Percentiles rank a stretch among this genome's conserved stretches.
Conservation (phyloP, 2,797 vertebrate genomes). For the Thaleichthys pacificus region DNA sequence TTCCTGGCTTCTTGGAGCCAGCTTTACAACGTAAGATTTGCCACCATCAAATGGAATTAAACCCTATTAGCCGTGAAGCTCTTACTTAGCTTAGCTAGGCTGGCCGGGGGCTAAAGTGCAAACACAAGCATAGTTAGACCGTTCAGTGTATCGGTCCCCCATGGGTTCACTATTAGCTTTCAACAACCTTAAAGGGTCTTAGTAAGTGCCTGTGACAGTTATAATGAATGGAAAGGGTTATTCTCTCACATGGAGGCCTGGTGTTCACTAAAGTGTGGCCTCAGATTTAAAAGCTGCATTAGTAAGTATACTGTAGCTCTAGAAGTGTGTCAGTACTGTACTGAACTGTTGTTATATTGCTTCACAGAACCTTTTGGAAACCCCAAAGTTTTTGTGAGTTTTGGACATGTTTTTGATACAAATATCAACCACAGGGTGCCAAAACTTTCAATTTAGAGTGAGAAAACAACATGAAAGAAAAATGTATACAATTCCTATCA, state of each 20-base stretch:
- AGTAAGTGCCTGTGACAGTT: constrained; percentile 83
- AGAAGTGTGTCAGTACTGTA: constrained; percentile 27
- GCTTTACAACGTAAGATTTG: constrained; percentile 37
- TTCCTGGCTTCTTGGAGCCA: constrained; percentile 32
- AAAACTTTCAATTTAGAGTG: no score
- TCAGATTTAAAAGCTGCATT: constrained; percentile 86
- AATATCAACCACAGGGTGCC: no score
- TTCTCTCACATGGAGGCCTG: constrained; percentile 68
- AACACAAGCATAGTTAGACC: constrained; percentile 64
- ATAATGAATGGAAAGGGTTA: constrained; percentile 90
- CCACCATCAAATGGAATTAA: constrained; percentile 57
- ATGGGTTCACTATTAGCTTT: constrained; percentile 76
- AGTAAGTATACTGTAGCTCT: constrained; percentile 46
- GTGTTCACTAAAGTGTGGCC: constrained; percentile 79
- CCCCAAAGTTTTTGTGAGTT: no score
- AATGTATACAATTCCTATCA: constrained; percentile 46
- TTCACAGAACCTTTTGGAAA: neutral
- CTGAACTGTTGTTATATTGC: neutral
- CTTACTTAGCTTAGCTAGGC: constrained; percentile 62
- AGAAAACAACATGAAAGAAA: no score
- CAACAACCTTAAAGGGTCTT: constrained; percentile 79
- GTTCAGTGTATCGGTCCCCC: constrained; percentile 60
- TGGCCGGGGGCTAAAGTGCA: constrained; percentile 63
- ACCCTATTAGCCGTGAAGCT: constrained; percentile 56
- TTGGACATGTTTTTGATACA: no score